Evolutionary conservation across 2,797 vertebrate genomes (phyloP), one percentile per base, ranked within the genome.

Genomic region (Enteromius afrohamiltoni): DNA sequence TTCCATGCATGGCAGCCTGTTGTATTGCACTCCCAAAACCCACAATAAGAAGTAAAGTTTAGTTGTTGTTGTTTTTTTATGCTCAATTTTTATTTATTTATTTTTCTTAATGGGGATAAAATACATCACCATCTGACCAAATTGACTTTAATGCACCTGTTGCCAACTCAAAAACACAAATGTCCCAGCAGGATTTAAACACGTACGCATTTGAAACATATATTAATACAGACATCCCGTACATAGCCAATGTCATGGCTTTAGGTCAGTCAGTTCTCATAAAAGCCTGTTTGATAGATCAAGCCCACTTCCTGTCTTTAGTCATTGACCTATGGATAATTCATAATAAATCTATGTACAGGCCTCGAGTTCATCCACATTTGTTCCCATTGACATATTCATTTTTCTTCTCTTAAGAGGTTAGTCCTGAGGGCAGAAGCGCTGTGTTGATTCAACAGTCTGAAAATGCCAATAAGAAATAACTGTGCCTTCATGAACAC

Each of bases 371-470:
- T 65, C 17, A 29, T 47, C 2, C 10, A n/a, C 42, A n/a, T 14
- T 23, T 16, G 53, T 40, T 9, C 69, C 40, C 21, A 13, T 23
- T 67, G 14, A 3, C 7, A 9, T 68, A 40, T 68, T 11, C 0
- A 6, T 40, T 51, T 68, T 23, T 47, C 51, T 26, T 40, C 29
- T 62, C 6, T 5, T 60, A 47, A 71, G 17, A 80, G 68, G n/a
- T 80, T 60, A 37, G 34, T 60, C 58, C 64, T 47, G 31, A 9
- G 14, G 65, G 49, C 49, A 62, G 58, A 42, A 26, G 23, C 29
- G 53, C 21, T 60, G 23, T 60, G 75, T 77, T 62, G 49, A 69
- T 85, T 82, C 79, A 76, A n/a, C 53, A 82, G 10, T 64, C 19
- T 34, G 37, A 62, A 47, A 77, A 64, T 9, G 21, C 21, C 68